Evolutionary conservation across 2,797 vertebrate species (phyloP), one percentile per base, ranked within the genome.

Genomic region (Coendou prehensilis): DNA sequence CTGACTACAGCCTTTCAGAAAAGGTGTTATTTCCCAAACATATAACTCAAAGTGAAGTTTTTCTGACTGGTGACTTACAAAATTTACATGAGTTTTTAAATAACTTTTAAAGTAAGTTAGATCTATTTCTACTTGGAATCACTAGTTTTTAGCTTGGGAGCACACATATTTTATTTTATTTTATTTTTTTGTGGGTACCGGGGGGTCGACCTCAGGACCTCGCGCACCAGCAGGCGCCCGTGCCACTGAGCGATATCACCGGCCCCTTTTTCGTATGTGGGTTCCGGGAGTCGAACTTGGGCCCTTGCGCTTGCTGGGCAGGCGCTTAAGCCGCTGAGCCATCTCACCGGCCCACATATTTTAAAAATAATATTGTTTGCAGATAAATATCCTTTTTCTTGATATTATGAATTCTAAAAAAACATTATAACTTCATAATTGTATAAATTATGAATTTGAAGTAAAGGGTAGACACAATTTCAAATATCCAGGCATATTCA

Each of bases 121-220:
- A 59, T 54, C 11, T 79, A 59, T 45, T 79, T 81, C 54, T 63
- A 52, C 73, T 90, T 93, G 76, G 41, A 79, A 23, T 78, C 33
- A 15, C 45, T 4, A 90, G 1, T 90, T 87, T 80, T 87, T 95
- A 54, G 9, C 18, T 89, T 93, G 50, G 20, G 17, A 52, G 22
- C 41, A 75, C 45, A 85, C 11, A 30, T 89, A 85, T 90, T 87
- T 95, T 9, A 71, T n/a, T n/a, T n/a, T n/a, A n/a, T n/a, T n/a
- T n/a, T n/a, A n/a, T n/a, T n/a, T n/a, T n/a, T n/a, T n/a, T n/a
- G n/a, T n/a, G n/a, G n/a, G n/a, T n/a, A n/a, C n/a, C n/a, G n/a
- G n/a, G n/a, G n/a, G n/a, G n/a, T n/a, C n/a, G n/a, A n/a, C n/a
- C n/a, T n/a, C n/a, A n/a, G n/a, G n/a, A n/a, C n/a, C n/a, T n/a